phyloP scores from a whole-genome alignment of 1,140 invertebrate species.

The Drepana arcuata region DNA sequence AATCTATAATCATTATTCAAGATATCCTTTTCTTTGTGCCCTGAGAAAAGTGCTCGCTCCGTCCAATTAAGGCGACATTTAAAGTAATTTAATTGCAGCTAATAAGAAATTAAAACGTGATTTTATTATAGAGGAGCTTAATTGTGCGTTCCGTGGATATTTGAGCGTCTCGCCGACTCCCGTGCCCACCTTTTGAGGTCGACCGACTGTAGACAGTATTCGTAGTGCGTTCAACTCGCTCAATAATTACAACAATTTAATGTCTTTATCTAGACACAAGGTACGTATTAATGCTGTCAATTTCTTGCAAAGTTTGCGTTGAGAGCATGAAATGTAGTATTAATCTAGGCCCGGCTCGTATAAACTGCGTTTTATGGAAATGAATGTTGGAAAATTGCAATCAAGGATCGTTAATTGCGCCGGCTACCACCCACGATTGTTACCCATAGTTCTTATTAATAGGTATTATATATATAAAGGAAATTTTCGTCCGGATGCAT shows the following conservation, averaged over 20 bases:
- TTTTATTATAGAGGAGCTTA: slow-evolving; percentile 52
- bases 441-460: slow-evolving; percentile 1
- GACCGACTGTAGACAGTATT: slow-evolving; percentile 15
- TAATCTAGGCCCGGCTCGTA: slow-evolving; percentile 35
- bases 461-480: slow-evolving; percentile 2
- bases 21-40: background rate
- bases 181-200: slow-evolving; percentile 40
- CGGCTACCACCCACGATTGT: slow-evolving; percentile 29
- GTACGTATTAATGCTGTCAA: slow-evolving; percentile 14
- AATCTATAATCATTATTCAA: background rate
- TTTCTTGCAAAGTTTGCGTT: slow-evolving; percentile 13
- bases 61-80: slow-evolving; percentile 44
- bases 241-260: slow-evolving; percentile 39
- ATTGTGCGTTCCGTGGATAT: slow-evolving; percentile 33
- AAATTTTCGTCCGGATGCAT: slow-evolving; percentile 1
- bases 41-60: background rate
- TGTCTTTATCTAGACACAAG: slow-evolving; percentile 36
- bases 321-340: slow-evolving; percentile 28
- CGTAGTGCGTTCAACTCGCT: slow-evolving; percentile 17
- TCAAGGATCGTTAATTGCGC: slow-evolving; percentile 35
- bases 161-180: no score
- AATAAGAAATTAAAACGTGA: slow-evolving; percentile 49
- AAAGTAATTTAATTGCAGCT: slow-evolving; percentile 42
- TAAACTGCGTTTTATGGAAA: slow-evolving; percentile 40
- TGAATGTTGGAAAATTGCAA: slow-evolving; percentile 32